Evolutionary conservation across 2,113 vertebrate genomes (phyloP), one percentile per base, ranked within the genome.

Genomic region (Periophthalmodon schlosseri): DNA sequence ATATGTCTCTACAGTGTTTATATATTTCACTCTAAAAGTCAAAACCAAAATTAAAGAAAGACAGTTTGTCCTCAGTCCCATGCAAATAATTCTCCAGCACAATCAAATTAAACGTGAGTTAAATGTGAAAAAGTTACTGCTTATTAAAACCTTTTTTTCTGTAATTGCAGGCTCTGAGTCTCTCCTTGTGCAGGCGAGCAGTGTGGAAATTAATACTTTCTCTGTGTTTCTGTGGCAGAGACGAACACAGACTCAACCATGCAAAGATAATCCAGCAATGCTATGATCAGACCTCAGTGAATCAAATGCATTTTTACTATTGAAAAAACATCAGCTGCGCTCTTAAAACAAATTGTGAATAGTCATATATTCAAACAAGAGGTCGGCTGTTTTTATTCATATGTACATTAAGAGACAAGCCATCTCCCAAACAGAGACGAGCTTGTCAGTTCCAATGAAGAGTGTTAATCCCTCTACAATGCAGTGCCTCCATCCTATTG

Each of bases 81-180:
- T 49, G 3, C 15, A 49, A 10, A 15, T 47, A 16, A 56, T 56
- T 21, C 9, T 56, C 21, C 20, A 3, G 0, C 20, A 65, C 63
- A 68, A 75, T 65, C 66, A 63, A 73, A 75, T 73, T 15, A 60
- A 76, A 72, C 0, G 4, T 72, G 44, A 69, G 57, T 39, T 39
- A 39, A 28, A 28, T 28, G 2, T 28, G 28, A 28, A 28, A 75
- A 63, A 81, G 60, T 78, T 57, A 52, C 36, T 70, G 58, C 47
- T 79, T 74, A 73, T 56, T 28, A 28, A 28, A 79, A 78, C 69
- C 14, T 21, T 63, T 74, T 78, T 75, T 67, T 44, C 72, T 78
- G 28, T 82, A 84, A 85, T 84, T 88, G 77, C 24, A 58, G 77
- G 68, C 75, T 84, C 50, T 82, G 47, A 73, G 79, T 83, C 60